Evolutionary conservation across 2,888 invertebrate genomes (phyloP).

Genomic region (Mythimna ferrago): DNA sequence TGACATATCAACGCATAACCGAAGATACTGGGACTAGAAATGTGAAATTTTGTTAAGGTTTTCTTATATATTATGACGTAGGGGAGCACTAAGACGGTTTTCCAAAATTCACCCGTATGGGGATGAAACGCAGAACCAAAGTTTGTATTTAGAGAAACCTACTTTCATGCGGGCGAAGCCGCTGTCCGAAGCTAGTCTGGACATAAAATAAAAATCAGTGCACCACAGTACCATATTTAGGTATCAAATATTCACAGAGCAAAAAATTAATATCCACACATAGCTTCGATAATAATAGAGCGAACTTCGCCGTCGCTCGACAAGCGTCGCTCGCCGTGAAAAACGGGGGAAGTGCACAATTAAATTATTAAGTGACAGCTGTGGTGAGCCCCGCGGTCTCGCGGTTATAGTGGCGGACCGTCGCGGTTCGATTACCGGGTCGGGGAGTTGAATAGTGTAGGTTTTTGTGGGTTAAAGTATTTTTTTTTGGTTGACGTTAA

Average conservation of each 20-base stretch:
- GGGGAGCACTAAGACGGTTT: no score
- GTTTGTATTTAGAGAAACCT: no score
- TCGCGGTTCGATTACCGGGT: constrained; percentile 62
- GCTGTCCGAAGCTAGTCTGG: no score
- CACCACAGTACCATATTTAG: background rate
- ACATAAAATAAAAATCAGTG: background rate
- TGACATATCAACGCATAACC: no score
- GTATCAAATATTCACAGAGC: constrained; percentile 39
- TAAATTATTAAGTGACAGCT: constrained; percentile 85
- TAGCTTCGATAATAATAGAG: constrained; percentile 46
- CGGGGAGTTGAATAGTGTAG: constrained; percentile 7
- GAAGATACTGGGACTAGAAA: no score
- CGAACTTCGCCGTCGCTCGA: constrained; percentile 28
- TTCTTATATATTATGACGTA: no score
- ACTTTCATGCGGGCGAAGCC: no score
- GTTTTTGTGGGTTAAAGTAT: constrained; percentile 9
- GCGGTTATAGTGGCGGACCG: constrained; percentile 53
- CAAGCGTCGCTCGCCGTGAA: constrained; percentile 69
- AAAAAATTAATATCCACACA: constrained; percentile 25
- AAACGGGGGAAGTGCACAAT: constrained; percentile 82
- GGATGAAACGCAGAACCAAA: no score
- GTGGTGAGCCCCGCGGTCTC: constrained; percentile 65
- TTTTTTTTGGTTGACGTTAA: constrained; percentile 3
- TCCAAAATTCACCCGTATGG: no score
- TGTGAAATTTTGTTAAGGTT: no score